These are phyloP conservation scores for Centroberyx gerrardi DNA, from an alignment of 2,797 vertebrate genomes.

Conservation along the genomic window DNA sequence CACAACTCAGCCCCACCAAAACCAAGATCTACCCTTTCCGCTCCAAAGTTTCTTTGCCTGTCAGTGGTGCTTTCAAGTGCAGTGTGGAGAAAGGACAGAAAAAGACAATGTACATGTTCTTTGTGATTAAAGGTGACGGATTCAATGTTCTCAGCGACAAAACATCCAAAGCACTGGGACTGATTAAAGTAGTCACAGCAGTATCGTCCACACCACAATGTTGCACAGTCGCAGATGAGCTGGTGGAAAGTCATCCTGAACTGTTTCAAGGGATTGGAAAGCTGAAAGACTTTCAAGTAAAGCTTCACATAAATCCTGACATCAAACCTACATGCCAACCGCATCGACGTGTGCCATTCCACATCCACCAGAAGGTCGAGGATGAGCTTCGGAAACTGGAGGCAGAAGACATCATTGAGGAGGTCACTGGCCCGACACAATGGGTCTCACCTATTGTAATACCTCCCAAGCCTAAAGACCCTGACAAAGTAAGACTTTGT, in stretches of 20 bases:
- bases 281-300: conserved; percentile 44
- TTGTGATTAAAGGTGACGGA: not conserved
- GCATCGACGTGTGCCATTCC: conserved; percentile 30
- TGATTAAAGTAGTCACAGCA: not conserved
- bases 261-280: conserved; percentile 24
- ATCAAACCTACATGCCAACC: conserved; percentile 27
- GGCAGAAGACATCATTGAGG: conserved; percentile 42
- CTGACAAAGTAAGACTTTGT: conserved; percentile 40
- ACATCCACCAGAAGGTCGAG: conserved; percentile 36
- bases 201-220: not conserved
- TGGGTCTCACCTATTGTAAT: conserved; percentile 43
- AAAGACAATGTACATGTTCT: not conserved
- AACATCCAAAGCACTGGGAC: not conserved
- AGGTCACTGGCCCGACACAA: conserved; percentile 23
- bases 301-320: conserved; percentile 39
- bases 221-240: conserved; percentile 10
- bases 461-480: conserved; percentile 41
- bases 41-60: not conserved
- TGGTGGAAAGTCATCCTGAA: conserved; percentile 12
- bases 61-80: not conserved
- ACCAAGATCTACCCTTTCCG: not conserved
- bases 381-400: conserved; percentile 26
- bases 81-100: not conserved
- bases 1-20: not conserved
- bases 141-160: not conserved